phyloP scores from a whole-genome alignment of 2,113 vertebrate species.

The Helogale parvula region DNA sequence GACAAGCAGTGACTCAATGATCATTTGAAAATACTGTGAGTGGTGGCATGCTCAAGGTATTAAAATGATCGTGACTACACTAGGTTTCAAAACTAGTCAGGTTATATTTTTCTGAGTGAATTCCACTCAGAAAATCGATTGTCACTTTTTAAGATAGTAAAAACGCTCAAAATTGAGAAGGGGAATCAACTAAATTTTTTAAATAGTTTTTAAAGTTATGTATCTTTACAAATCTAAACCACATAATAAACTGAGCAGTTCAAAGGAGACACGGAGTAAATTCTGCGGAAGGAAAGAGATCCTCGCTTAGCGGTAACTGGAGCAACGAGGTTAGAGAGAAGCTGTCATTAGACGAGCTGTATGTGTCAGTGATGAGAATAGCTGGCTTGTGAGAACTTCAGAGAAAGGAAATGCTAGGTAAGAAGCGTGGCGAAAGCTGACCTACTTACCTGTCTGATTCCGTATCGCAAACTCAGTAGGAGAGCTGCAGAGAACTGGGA shows the following conservation, averaged over 20 bases:
- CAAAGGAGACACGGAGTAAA: background rate
- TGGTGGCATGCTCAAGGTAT: background rate
- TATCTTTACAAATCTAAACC: background rate
- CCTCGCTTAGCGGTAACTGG: background rate
- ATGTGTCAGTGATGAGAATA: slow-evolving; percentile 21
- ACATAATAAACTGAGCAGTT: background rate
- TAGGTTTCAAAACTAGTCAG: background rate
- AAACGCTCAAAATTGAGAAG: slow-evolving; percentile 21
- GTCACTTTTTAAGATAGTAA: background rate
- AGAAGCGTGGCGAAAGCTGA: slow-evolving; percentile 45
- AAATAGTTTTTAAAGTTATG: background rate
- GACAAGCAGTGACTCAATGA: background rate
- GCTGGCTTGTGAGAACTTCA: slow-evolving; percentile 32
- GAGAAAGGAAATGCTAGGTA: background rate
- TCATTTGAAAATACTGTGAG: background rate
- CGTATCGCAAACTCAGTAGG: background rate
- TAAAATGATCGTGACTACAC: background rate
- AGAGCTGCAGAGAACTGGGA: slow-evolving; percentile 6
- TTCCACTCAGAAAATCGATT: background rate
- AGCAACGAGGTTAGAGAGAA: background rate
- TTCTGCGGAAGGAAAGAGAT: background rate
- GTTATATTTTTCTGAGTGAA: slow-evolving; percentile 2
- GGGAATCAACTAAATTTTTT: background rate
- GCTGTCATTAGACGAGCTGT: background rate
- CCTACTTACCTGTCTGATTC: slow-evolving; percentile 65